These are phyloP conservation scores for Sthenelais limicola DNA, from an alignment of 2,888 invertebrate genomes.

Conservation along the genomic window DNA sequence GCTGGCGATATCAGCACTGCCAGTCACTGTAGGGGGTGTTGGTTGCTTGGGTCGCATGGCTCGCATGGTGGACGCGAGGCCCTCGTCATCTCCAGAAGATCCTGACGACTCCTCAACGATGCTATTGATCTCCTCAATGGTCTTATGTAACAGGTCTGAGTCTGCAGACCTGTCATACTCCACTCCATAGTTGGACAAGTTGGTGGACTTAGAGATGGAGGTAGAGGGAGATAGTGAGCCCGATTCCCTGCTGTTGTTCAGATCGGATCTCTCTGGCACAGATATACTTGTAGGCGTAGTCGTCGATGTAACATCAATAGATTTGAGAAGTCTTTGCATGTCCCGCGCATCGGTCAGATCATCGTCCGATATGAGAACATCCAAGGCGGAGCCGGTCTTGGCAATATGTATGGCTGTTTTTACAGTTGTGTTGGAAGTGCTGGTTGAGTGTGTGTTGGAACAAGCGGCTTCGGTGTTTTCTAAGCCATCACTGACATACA, in stretches of 20 bases:
- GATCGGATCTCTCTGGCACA: not conserved
- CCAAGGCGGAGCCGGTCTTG: no score
- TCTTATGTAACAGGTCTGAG: slow-evolving; percentile 28
- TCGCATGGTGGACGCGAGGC: not conserved
- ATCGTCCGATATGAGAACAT: slow-evolving; percentile 13
- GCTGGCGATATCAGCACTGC: no score
- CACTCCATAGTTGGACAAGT: slow-evolving; percentile 9
- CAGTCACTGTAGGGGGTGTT: no score
- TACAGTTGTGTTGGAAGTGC: no score
- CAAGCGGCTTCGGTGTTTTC: no score
- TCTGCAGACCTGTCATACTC: slow-evolving; percentile 15
- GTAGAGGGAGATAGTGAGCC: slow-evolving; percentile 12
- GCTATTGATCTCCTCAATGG: slow-evolving; percentile 41
- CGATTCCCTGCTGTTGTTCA: slow-evolving; percentile 6
- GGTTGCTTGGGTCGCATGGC: no score
- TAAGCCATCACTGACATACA: no score
- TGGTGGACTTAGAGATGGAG: slow-evolving; percentile 4
- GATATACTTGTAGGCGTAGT: no score
- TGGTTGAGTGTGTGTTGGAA: no score
- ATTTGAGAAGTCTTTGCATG: not conserved
- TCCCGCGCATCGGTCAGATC: slow-evolving; percentile 10
- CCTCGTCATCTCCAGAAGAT: slow-evolving; percentile 7
- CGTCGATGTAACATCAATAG: no score
- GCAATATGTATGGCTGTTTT: no score
- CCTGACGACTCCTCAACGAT: slow-evolving; percentile 12